Base-by-base conservation (phyloP, 2,113 vertebrate species). In the Nannospalax galili region DNA sequence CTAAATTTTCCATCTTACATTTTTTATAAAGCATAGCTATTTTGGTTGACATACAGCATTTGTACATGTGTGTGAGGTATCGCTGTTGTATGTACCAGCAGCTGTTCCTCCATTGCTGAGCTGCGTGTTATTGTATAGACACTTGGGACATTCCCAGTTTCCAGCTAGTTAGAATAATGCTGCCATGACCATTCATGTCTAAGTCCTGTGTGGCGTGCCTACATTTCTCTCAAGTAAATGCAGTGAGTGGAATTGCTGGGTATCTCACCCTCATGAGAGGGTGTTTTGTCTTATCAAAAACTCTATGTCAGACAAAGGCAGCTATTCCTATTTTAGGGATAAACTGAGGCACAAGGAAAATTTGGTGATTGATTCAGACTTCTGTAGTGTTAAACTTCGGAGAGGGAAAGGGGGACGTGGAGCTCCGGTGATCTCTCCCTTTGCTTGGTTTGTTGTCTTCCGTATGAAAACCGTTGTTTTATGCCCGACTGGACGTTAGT, bases 171-270 rank as follows among this genome's bases (percentile, higher is more conserved):
- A 37, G 22, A 35, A 69, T 75, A 69, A 70, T 40, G 58, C 60
- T 94, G 20, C 58, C 22, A 1, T 56, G 40, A 28, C 6, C 22
- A 67, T 40, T 69, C 40, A 30, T 37, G 11, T 40, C 2, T 11
- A 65, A 40, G 28, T 64, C 24, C 88, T 35, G 4, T 28, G 3
- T 82, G n/a, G 3, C 15, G 26, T 64, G 42, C n/a, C 64, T 79
- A 79, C 48, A 52, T 87, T 78, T 90, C 20, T 92, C 64, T 79
- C 85, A 42, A 60, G 48, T 28, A 78, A 93, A 94, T 90, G 64
- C 10, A 6, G 37, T 15, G 26, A 35, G 24, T 67, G 22, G 20
- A 86, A 92, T 74, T 87, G 12, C 40, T 40, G 16, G 22, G 20
- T 7, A 17, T 65, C 5, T 3, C 72, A n/a, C 22, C 56, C 42